Percentiles rank a stretch among this genome's conserved stretches.
phyloP scores from a whole-genome alignment of 2,113 vertebrate genomes.

The Brevimyrus niger region DNA sequence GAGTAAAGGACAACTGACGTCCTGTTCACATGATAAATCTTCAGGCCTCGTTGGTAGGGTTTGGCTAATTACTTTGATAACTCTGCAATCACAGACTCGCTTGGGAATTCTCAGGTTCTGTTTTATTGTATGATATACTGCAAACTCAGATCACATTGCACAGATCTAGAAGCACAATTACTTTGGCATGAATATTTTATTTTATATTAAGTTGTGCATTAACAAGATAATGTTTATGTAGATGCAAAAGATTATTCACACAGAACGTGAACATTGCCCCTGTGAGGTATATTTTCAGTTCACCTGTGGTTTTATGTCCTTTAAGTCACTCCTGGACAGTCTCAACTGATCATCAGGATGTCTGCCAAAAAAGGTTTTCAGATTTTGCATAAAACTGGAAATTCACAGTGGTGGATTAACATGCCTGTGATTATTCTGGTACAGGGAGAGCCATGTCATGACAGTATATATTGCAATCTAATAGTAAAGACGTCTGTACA shows the following conservation, averaged over 20 bases:
- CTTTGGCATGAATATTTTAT: neutral
- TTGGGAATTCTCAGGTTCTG: slow-evolving; percentile 39
- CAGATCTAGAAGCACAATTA: neutral
- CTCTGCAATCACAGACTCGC: slow-evolving; percentile 26
- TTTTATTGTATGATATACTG: slow-evolving; percentile 17
- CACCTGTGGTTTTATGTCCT: neutral
- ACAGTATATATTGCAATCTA: neutral
- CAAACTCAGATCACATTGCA: neutral
- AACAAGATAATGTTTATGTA: neutral
- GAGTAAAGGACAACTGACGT: slow-evolving; percentile 4
- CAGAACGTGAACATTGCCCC: neutral
- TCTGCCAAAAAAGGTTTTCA: neutral
- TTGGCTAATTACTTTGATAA: slow-evolving; percentile 45
- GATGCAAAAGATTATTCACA: neutral
- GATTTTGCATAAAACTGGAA: neutral
- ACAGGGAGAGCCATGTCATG: neutral
- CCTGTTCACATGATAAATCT: slow-evolving; percentile 25
- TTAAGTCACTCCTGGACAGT: neutral
- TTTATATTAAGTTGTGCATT: neutral
- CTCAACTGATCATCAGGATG: neutral
- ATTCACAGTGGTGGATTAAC: slow-evolving; percentile 3
- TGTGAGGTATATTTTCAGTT: neutral
- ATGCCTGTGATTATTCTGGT: neutral
- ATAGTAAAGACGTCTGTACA: slow-evolving; percentile 31
- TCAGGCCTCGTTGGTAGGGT: slow-evolving; percentile 34